Evolutionary conservation across 2,888 invertebrate species (phyloP), one percentile per base, ranked within the genome.

Genomic region (Drosophila ezoana): DNA sequence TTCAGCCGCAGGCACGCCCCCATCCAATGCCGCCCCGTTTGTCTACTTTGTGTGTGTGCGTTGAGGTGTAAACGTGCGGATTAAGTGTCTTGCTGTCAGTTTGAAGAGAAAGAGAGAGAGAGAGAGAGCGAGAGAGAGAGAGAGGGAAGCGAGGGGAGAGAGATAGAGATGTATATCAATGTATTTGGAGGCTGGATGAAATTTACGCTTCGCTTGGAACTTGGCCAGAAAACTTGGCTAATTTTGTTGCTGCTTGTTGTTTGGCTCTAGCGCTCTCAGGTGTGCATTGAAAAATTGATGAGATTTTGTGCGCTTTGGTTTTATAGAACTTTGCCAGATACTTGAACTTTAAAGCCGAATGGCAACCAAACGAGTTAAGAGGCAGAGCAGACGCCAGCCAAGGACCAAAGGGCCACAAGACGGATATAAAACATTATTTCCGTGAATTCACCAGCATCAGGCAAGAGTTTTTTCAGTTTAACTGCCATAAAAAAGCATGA

Each of bases 61-160:
- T 59, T 86, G 84, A 85, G 85, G 85, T 85, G 90, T 85, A 89
- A 89, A 89, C 89, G 89, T 85, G 87, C 72, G 89, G 89, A 85
- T 85, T 85, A 88, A 89, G 90, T 89, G 84, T 81, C 87, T 86
- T 64, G 60, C 70, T 85, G 86, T 72, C 82, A 74, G 89, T 61
- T 58, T 37, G 53, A n/a, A 3, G 4, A 23, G 11, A 32, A 16
- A 49, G 5, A 9, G 0, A n/a, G 3, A 41, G 9, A 23, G 35
- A 11, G 16, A 16, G 13, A 10, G 8, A 28, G 5, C 9, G 10
- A 6, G n/a, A 16, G 23, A 20, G 14, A 18, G 28, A 14, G 11
- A 8, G 28, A 28, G 11, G 10, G 18, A 9, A 23, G 40, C n/a
- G 18, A 44, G 10, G 20, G 14, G 10, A 40, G 40, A 28, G 18